phyloP scores from a whole-genome alignment of 2,888 invertebrate genomes.

The Drosophila melanocephala region DNA sequence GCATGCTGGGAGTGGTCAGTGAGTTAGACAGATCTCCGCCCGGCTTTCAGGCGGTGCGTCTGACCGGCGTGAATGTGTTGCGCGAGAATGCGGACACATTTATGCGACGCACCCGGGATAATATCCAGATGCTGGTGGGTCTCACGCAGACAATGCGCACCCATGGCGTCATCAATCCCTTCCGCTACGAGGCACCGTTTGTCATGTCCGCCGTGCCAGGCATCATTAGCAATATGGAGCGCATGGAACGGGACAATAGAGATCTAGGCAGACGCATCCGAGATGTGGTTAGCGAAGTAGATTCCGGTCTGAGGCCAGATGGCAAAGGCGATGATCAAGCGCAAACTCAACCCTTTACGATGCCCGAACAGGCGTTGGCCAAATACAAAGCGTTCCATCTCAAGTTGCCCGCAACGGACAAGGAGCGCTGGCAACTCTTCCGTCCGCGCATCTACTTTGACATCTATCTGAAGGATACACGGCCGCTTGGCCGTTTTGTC shows the following conservation, averaged over 20 bases:
- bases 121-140: conserved; percentile 51
- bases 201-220: conserved; percentile 35
- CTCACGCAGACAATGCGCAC: conserved; percentile 44
- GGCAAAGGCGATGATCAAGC: background rate
- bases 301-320: conserved; percentile 43
- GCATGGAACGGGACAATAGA: conserved; percentile 33
- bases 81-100: conserved; percentile 54
- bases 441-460: conserved; percentile 77
- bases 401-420: conserved; percentile 43
- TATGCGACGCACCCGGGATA: conserved; percentile 60
- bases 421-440: conserved; percentile 59
- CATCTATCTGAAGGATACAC: conserved; percentile 61
- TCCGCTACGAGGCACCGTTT: conserved; percentile 29
- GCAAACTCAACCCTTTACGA: conserved; percentile 12
- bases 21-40: conserved; percentile 55
- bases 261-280: conserved; percentile 57
- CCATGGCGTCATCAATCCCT: conserved; percentile 41
- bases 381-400: conserved; percentile 58
- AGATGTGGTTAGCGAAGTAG: conserved; percentile 43
- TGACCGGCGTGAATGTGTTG: conserved; percentile 48
- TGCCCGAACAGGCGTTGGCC: conserved; percentile 45
- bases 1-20: conserved; percentile 30
- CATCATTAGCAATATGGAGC: conserved; percentile 22
- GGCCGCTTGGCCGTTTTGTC: conserved; percentile 70
- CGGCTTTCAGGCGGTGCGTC: conserved; percentile 43